Evolutionary conservation across 2,888 invertebrate species (phyloP).

Genomic region (Cactoblastis cactorum): DNA sequence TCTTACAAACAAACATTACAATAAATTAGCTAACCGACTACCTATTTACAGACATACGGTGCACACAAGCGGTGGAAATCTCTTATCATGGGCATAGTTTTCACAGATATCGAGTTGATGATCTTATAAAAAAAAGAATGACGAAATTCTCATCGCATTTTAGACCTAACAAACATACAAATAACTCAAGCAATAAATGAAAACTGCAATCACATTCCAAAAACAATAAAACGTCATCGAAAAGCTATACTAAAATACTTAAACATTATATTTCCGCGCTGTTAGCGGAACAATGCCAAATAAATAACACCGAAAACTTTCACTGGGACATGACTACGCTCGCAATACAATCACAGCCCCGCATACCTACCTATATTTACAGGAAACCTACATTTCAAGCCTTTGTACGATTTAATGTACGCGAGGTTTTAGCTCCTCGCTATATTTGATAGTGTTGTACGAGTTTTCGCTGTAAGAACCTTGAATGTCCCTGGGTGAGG

Average conservation of each 20-base stretch:
- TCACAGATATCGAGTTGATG: constrained; percentile 35
- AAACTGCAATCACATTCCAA: not conserved
- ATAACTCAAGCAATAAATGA: not conserved
- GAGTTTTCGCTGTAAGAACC: constrained; percentile 64
- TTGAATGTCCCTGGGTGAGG: constrained; percentile 53
- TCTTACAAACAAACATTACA: constrained; percentile 51
- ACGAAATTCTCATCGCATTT: not conserved
- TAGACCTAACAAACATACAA: not conserved
- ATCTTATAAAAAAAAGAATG: constrained; percentile 52
- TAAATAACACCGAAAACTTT: constrained; percentile 48
- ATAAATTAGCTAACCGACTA: constrained; percentile 63
- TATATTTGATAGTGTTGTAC: constrained; percentile 75
- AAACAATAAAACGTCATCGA: not conserved
- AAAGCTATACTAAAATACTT: not conserved
- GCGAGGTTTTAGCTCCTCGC: constrained; percentile 66
- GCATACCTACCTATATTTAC: constrained; percentile 18
- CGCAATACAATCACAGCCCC: constrained; percentile 28
- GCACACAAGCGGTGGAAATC: constrained; percentile 27
- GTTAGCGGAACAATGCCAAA: constrained; percentile 55
- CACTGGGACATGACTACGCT: constrained; percentile 30
- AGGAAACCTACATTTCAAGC: constrained; percentile 46
- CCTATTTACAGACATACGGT: constrained; percentile 71
- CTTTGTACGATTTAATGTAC: constrained; percentile 39
- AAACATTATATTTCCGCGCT: constrained; percentile 29
- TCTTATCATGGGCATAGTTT: constrained; percentile 18